Conservation (phyloP, 1,140 invertebrate genomes). For the Elymnias hypermnestra region DNA sequence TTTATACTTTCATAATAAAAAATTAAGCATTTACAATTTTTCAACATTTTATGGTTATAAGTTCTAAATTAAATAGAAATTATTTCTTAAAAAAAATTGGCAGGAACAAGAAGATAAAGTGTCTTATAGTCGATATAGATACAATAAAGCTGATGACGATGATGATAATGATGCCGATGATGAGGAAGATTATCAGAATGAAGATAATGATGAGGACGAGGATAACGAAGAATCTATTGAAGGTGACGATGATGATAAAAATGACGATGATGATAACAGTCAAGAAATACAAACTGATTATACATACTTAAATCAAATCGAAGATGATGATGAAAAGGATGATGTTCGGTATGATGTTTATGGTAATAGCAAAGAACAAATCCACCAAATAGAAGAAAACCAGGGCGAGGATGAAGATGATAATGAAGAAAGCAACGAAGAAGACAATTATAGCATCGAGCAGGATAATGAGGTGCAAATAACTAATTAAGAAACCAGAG, state of each 20-base stretch:
- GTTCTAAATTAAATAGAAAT: too few relatives aligned
- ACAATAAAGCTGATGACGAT: conserved; percentile 41
- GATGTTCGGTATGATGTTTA: conserved; percentile 32
- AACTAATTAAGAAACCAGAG: conserved; percentile 31
- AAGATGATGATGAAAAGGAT: conserved; percentile 16
- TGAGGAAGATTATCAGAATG: conserved; percentile 37
- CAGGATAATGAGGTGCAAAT: conserved; percentile 31
- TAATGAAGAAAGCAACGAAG: conserved; percentile 38
- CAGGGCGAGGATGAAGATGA: conserved; percentile 23
- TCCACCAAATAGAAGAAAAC: not conserved
- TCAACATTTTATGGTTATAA: too few relatives aligned
- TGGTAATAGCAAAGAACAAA: not conserved
- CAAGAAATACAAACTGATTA: conserved; percentile 32
- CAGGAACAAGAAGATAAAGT: conserved; percentile 13
- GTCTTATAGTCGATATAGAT: conserved; percentile 16
- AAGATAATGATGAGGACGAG: conserved; percentile 38
- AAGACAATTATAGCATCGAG: conserved; percentile 18
- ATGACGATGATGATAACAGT: conserved; percentile 37
- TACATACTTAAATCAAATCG: conserved; percentile 22
- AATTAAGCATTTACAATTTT: too few relatives aligned
- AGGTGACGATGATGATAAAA: conserved; percentile 31
- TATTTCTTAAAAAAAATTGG: too few relatives aligned
- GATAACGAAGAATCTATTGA: conserved; percentile 34
- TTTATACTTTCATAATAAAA: too few relatives aligned
- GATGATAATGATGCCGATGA: conserved; percentile 48